Percentiles rank a stretch among this genome's conserved stretches.
These are phyloP conservation scores for Adelphocoris suturalis DNA, from an alignment of 2,888 invertebrate species.

Conservation along the genomic window DNA sequence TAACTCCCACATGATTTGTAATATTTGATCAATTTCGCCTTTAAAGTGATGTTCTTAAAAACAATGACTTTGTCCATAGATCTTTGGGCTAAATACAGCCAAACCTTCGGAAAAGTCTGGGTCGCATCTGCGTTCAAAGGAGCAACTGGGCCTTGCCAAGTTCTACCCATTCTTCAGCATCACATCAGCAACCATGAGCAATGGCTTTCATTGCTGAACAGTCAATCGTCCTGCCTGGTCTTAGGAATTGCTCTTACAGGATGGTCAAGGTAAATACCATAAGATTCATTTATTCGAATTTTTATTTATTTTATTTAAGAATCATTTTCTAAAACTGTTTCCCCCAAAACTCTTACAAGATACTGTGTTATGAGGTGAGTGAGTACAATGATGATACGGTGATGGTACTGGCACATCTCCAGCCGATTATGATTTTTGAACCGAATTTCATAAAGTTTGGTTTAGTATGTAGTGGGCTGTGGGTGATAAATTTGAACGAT, in stretches of 20 bases:
- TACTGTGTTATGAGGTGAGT: too few species aligned
- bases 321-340: too few species aligned
- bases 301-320: too few species aligned
- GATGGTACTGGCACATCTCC: too few species aligned
- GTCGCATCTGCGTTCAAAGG: constrained; percentile 92
- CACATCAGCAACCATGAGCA: constrained; percentile 89
- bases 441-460: too few species aligned
- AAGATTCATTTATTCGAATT: too few species aligned
- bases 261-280: constrained; percentile 83
- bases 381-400: too few species aligned
- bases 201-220: constrained; percentile 83
- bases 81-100: constrained; percentile 84
- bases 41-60: background rate
- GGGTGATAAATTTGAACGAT: too few species aligned
- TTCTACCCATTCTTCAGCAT: constrained; percentile 84
- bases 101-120: constrained; percentile 86
- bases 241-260: constrained; percentile 86
- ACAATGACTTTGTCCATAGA: constrained; percentile 78
- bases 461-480: too few species aligned
- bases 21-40: background rate
- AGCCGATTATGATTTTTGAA: too few species aligned
- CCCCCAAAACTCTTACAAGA: too few species aligned
- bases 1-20: background rate
- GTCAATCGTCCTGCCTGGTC: constrained; percentile 81
- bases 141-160: constrained; percentile 88